Conservation (phyloP, 2,113 vertebrate species). For the Numida meleagris region DNA sequence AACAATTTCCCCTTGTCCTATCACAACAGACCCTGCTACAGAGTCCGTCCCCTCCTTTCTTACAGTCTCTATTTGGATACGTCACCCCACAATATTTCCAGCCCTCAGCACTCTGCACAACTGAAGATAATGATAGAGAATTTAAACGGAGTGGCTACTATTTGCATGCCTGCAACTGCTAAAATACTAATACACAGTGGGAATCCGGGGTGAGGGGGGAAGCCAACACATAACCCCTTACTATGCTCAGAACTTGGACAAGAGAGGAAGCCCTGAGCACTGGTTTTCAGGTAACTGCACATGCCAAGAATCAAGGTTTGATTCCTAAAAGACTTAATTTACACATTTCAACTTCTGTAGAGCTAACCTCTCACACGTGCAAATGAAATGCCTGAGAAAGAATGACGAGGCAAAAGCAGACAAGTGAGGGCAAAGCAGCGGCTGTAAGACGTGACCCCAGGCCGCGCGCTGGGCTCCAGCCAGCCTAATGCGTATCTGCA, state of each 20-base stretch:
- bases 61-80: too few species aligned
- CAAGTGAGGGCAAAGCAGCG: background rate
- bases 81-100: background rate
- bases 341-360: background rate
- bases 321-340: background rate
- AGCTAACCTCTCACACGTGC: conserved; percentile 1
- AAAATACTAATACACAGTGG: background rate
- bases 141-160: background rate
- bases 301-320: background rate
- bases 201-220: background rate
- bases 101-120: background rate
- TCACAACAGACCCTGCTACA: too few species aligned
- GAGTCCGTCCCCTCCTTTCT: too few species aligned
- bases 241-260: background rate
- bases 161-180: background rate
- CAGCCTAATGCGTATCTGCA: background rate
- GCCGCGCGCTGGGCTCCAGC: background rate
- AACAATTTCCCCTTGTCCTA: too few species aligned
- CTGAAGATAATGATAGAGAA: background rate
- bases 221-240: background rate
- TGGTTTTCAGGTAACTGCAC: background rate
- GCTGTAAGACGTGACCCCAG: background rate
- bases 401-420: background rate
- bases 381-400: background rate
- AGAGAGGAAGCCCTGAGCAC: background rate